These are phyloP conservation scores for Metaphire vulgaris DNA, from an alignment of 1,140 invertebrate species.

Conservation along the genomic window DNA sequence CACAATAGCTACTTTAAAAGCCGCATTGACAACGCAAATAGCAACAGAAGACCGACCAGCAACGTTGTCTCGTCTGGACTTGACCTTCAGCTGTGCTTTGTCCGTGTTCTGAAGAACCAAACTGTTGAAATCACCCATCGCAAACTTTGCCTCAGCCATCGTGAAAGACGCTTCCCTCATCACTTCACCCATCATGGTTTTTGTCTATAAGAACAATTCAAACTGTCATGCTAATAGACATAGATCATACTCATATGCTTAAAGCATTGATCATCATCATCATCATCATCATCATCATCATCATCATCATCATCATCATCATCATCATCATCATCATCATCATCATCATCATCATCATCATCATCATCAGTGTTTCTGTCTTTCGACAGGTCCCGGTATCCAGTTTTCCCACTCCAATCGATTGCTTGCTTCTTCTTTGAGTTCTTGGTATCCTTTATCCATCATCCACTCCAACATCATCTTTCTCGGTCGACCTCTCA, in stretches of 20 bases:
- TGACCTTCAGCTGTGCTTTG: constrained; percentile 96
- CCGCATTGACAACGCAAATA: too few species aligned
- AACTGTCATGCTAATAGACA: too few species aligned
- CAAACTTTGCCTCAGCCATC: constrained; percentile 96
- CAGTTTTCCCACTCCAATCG: too few species aligned
- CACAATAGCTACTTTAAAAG: too few species aligned
- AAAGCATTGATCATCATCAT: constrained; percentile 27
- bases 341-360: constrained; percentile 12
- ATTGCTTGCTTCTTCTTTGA: too few species aligned
- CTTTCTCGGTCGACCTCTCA: too few species aligned
- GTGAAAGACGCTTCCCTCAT: constrained; percentile 99
- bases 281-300: constrained; percentile 13
- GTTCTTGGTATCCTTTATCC: too few species aligned
- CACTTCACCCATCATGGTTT: constrained; percentile 97
- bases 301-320: constrained; percentile 13
- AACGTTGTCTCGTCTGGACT: constrained; percentile 98
- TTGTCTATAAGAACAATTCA: too few species aligned
- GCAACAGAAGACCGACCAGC: constrained; percentile 62
- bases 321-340: constrained; percentile 20
- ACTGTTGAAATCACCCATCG: constrained; percentile 93
- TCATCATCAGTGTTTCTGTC: too few species aligned
- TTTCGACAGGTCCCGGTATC: too few species aligned
- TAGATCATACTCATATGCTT: too few species aligned
- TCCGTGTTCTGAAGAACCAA: constrained; percentile 98
- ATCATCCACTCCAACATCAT: too few species aligned